Evolutionary conservation across 2,113 vertebrate genomes (phyloP), one percentile per base, ranked within the genome.

Genomic region (Cinclus mexicanus): DNA sequence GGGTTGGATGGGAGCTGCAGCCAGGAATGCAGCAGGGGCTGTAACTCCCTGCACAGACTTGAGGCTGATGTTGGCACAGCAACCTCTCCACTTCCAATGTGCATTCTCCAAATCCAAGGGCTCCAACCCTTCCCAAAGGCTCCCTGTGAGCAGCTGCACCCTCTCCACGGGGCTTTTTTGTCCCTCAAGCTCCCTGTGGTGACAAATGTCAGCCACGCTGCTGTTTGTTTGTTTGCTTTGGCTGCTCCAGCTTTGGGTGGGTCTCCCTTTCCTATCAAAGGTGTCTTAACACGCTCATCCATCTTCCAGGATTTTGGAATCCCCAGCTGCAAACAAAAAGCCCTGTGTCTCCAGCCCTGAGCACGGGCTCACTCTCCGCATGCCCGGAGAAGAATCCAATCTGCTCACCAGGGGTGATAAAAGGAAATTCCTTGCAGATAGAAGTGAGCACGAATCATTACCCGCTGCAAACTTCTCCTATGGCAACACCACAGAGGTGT

Each of bases 251-350:
- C 46, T 47, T 8, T 90, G 93, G 93, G 92, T 95, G 96, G 72
- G 65, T 96, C 37, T 61, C 42, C 68, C 41, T 87, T 82, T 81
- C 90, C 88, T 68, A 46, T 25, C 96, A 75, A 95, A 96, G 93
- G 85, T 95, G 96, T 95, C 92, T 37, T 42, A 29, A 96, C 96
- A 96, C 1, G 95, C 47, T 96, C 90, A 93, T 93, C 92, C 95
- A 83, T 95, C 92, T 97, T 96, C 95, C 93, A 96, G 87, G 56
- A 4, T 84, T 94, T 68, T 94, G 95, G 96, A 97, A 97, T 92
- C 42, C 77, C 71, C 47, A 71, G 90, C 56, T 83, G 93, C 84
- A 84, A 89, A 96, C 96, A 97, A 95, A 94, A 93, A 95, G 88
- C n/a, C 53, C 65, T 79, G 88, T 96, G 94, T 92, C 79, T 95